These are phyloP conservation scores for Heliocidaris tuberculata DNA, from an alignment of 35 echinoderm and acorn worm genomes.

Conservation along the genomic window DNA sequence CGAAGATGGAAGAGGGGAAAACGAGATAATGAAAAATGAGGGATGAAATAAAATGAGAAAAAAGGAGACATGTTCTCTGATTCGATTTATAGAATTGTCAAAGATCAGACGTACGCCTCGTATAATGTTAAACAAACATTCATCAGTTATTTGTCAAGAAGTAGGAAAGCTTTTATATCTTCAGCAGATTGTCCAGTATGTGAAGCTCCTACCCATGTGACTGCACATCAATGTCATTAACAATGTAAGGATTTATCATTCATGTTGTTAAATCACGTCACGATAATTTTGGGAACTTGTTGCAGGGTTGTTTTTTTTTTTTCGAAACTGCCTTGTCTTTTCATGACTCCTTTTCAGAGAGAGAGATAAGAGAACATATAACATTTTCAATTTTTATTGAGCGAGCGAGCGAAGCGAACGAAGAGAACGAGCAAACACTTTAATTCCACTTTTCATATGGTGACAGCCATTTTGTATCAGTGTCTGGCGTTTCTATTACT, in stretches of 20 bases:
- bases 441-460: no score
- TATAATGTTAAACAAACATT: constrained; percentile 14
- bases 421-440: no score
- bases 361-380: no score
- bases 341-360: no score
- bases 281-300: no score
- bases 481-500: no score
- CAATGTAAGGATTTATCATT: not conserved
- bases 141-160: constrained; percentile 5
- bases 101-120: not conserved
- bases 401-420: no score
- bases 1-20: not conserved
- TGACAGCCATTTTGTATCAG: no score
- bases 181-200: not conserved
- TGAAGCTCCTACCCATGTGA: not conserved
- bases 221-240: not conserved
- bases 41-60: not conserved
- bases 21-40: constrained; percentile 5
- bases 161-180: not conserved
- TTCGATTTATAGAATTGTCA: constrained; percentile 32
- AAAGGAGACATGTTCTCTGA: constrained; percentile 28
- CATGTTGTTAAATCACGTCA: not conserved
- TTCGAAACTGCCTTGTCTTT: no score
- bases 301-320: no score
- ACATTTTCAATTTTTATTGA: no score